phyloP scores from a whole-genome alignment of 2,113 vertebrate genomes.

The Xenopus laevis region DNA sequence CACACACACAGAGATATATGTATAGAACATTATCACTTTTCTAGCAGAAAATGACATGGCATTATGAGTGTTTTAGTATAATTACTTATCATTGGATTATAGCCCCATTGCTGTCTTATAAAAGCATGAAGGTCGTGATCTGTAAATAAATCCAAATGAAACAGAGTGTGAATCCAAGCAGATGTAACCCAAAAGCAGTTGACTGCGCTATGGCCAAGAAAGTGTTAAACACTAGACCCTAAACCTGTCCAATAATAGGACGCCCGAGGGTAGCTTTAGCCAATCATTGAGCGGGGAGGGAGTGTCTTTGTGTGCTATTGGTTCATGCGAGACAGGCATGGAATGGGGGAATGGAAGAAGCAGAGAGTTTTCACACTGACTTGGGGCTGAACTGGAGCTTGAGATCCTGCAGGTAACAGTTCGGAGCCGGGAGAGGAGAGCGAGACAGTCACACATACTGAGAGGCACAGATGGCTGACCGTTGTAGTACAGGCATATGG shows the following conservation, averaged over 20 bases:
- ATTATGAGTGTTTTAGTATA: no score
- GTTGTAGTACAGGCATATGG: no score
- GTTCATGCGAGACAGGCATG: slow-evolving; percentile 36
- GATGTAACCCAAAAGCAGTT: no score
- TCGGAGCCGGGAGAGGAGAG: slow-evolving; percentile 7
- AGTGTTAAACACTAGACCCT: slow-evolving; percentile 17
- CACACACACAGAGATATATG: no score
- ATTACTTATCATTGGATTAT: no score
- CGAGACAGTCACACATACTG: background rate
- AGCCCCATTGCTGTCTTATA: no score
- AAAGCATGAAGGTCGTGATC: no score
- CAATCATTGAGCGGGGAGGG: slow-evolving; percentile 17
- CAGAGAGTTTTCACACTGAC: slow-evolving; percentile 26
- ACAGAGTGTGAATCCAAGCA: no score
- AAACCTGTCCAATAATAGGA: slow-evolving; percentile 22
- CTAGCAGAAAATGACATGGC: no score
- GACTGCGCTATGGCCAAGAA: no score
- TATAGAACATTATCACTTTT: no score
- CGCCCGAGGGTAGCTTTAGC: slow-evolving; percentile 20
- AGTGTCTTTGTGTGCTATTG: slow-evolving; percentile 17
- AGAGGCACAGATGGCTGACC: background rate
- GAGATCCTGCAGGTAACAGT: slow-evolving; percentile 40
- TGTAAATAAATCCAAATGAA: no score
- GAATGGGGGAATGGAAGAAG: slow-evolving; percentile 12
- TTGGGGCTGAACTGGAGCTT: slow-evolving; percentile 29